Evolutionary conservation across 2,797 vertebrate species (phyloP).

Genomic region (Diglossa cyanea): DNA sequence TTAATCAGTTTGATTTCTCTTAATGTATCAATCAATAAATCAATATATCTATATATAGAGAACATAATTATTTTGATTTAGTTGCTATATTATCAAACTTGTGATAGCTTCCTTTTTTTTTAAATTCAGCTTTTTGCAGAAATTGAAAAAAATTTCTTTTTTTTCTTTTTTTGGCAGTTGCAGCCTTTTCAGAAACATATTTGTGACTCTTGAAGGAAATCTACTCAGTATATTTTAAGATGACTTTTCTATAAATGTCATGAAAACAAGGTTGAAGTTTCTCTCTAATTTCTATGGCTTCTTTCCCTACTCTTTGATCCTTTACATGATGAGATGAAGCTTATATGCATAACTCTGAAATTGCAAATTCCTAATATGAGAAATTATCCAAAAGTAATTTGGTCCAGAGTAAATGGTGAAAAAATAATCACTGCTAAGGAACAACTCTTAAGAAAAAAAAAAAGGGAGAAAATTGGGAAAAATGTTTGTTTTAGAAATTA

Average conservation of each 20-base stretch:
- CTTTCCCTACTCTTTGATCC: background rate
- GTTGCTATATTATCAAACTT: background rate
- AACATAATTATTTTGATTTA: background rate
- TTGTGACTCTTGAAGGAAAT: background rate
- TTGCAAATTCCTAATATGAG: background rate
- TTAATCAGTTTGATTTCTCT: background rate
- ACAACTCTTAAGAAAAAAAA: background rate
- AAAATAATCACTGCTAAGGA: background rate
- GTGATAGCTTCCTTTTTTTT: background rate
- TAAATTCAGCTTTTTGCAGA: background rate
- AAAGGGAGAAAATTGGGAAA: background rate
- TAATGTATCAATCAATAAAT: background rate
- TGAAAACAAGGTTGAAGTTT: background rate
- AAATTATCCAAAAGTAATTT: background rate
- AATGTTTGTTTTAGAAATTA: background rate
- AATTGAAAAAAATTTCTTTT: background rate
- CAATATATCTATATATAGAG: background rate
- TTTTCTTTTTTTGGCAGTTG: background rate
- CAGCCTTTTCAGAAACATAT: background rate
- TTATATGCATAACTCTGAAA: background rate
- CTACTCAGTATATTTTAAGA: background rate
- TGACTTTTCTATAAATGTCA: background rate
- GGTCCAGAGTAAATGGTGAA: background rate
- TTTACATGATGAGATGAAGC: background rate
- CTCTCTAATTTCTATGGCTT: background rate